Base-by-base conservation (phyloP, 2,888 invertebrate genomes). In the Apotomis turbidana region DNA sequence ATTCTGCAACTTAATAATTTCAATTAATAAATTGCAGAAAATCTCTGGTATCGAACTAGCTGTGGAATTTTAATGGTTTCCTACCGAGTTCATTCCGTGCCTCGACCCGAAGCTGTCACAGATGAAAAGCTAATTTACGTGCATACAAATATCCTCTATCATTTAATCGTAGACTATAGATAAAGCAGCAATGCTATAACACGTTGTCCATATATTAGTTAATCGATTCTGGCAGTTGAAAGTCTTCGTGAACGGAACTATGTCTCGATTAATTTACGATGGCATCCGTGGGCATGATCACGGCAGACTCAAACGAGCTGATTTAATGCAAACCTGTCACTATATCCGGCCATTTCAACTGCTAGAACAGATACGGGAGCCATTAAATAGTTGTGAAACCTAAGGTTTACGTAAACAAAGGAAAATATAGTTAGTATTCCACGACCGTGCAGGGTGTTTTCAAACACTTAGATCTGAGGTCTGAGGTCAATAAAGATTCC, bases 231-330 rank as follows among this genome's bases (percentile, higher is more conserved):
- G 58, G 52, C 52, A 70, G 59, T 64, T 59, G 64, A 71, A 67
- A 61, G 71, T 67, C 55, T 55, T 67, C 27, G 67, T 57, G 27
- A 61, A 71, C 57, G 44, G 67, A 38, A 70, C 41, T 70, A 58
- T 70, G 70, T 67, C 71, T 49, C 57, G 67, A 57, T 58, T 52
- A 67, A 71, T 68, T 62, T 71, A 71, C 67, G 67, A 67, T 55
- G 55, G 38, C 36, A 41, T 15, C 67, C 10, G 41, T 54, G 36
- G 44, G 55, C 41, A 51, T 61, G 61, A 5, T 5, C 49, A 55
- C 49, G 12, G 55, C 15, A 54, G 66, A 38, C 10, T 67, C 60
- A 41, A 41, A n/a, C 51, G 51, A 15, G 41, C 57, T 62, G 15
- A 51, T 61, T 63, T 70, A 70, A 52, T 64, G 63, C 70, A 44